Conservation (phyloP, 2,797 vertebrate genomes). For the Muraenolepis orangiensis region DNA sequence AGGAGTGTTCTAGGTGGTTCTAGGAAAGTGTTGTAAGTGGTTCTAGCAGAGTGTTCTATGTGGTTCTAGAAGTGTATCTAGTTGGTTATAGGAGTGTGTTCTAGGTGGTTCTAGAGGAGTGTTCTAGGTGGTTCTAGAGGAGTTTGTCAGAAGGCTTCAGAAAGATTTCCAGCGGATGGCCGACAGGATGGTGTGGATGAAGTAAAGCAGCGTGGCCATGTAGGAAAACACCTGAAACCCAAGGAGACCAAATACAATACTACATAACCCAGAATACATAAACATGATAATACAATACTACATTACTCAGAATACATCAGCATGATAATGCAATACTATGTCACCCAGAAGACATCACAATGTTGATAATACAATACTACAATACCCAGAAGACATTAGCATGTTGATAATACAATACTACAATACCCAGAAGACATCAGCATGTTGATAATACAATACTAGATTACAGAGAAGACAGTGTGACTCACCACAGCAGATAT, state of each 20-base stretch:
- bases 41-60: too few relatives aligned
- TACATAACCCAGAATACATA: too few relatives aligned
- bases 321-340: neutral
- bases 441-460: neutral
- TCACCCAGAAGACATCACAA: too few relatives aligned
- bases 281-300: neutral
- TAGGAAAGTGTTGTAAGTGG: too few relatives aligned
- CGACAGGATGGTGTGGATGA: conserved; percentile 69
- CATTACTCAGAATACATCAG: neutral
- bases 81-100: neutral
- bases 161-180: conserved; percentile 73
- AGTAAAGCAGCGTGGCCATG: conserved; percentile 64
- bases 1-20: too few relatives aligned
- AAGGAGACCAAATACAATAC: neutral
- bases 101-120: neutral
- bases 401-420: neutral
- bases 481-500: conserved; percentile 69
- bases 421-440: neutral
- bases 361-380: neutral
- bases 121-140: neutral
- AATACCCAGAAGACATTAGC: neutral
- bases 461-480: too few relatives aligned
- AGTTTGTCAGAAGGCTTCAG: conserved; percentile 29
- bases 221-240: conserved; percentile 70
- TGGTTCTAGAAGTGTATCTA: too few relatives aligned